Conservation (phyloP, 2,888 invertebrate genomes). For the Melolontha melolontha region DNA sequence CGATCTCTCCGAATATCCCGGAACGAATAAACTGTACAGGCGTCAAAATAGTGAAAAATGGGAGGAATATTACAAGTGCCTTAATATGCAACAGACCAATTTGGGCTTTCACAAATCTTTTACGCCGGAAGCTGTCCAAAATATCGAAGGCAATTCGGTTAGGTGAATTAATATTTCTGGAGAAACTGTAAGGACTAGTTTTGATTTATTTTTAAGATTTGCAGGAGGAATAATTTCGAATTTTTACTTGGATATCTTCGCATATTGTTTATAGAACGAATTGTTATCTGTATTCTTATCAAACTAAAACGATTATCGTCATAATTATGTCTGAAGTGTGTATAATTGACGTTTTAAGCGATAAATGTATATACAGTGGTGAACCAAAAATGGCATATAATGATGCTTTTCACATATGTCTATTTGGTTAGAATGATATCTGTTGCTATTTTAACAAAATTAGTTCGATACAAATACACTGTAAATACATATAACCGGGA, state of each 20-base stretch:
- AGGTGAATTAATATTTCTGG: slow-evolving; percentile 53
- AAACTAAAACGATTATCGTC: too few species aligned
- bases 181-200: neutral
- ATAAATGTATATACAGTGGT: too few species aligned
- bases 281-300: too few species aligned
- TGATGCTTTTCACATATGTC: too few species aligned
- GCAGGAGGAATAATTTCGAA: neutral
- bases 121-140: slow-evolving; percentile 61
- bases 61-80: slow-evolving; percentile 70
- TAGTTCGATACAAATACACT: too few species aligned
- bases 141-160: slow-evolving; percentile 67
- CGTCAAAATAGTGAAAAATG: slow-evolving; percentile 65
- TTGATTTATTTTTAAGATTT: neutral
- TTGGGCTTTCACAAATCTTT: slow-evolving; percentile 60
- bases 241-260: neutral
- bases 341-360: too few species aligned
- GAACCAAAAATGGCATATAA: too few species aligned
- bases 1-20: slow-evolving; percentile 66
- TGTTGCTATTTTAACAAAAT: too few species aligned
- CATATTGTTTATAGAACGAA: neutral
- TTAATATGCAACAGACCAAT: slow-evolving; percentile 59
- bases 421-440: too few species aligned
- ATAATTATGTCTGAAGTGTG: too few species aligned
- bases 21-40: slow-evolving; percentile 61
- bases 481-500: too few species aligned